Evolutionary conservation across 1,140 invertebrate species (phyloP), one percentile per base, ranked within the genome.

Genomic region (Drosophila cardini): DNA sequence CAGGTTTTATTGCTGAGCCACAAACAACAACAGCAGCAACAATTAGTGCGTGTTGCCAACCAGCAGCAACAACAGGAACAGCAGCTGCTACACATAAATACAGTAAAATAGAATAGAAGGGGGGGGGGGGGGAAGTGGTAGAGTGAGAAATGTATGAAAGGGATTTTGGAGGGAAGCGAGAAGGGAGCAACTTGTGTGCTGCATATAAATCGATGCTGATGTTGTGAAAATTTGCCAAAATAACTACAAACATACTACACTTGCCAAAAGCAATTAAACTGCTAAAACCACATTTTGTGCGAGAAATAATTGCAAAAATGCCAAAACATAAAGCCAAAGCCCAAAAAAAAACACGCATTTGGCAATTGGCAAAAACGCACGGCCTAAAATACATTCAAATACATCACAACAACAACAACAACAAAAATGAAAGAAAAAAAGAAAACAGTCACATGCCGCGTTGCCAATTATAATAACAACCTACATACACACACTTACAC

Each of bases 231-330:
- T 89, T 89, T 89, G 84, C 73, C 70, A 89, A 89, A 89, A 89
- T 89, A 89, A 89, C 84, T 89, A 78, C 84, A 75, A 72, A 87
- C 76, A 83, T 43, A 69, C 13, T 43, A 69, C 13, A 63, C 76
- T 77, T 82, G 84, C 52, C 84, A 89, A 89, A 89, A 89, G 84
- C 85, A 89, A 89, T 89, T 89, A 89, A 89, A 89, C 84, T 89
- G 84, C 84, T 89, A 89, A 89, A 89, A 89, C 84, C 84, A 89
- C 84, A 89, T 89, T 89, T 89, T 89, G 84, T 89, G 84, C 84
- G 84, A 90, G 80, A 89, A 89, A 89, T 89, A 89, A 89, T 89
- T 89, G 85, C 84, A 79, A 89, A 87, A 89, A 89, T 89, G 84
- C 84, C 84, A 89, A 89, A 89, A 89, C 84, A 89, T 89, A 89